Conservation (phyloP, 2,888 invertebrate genomes). For the Epinotia brunnichana region DNA sequence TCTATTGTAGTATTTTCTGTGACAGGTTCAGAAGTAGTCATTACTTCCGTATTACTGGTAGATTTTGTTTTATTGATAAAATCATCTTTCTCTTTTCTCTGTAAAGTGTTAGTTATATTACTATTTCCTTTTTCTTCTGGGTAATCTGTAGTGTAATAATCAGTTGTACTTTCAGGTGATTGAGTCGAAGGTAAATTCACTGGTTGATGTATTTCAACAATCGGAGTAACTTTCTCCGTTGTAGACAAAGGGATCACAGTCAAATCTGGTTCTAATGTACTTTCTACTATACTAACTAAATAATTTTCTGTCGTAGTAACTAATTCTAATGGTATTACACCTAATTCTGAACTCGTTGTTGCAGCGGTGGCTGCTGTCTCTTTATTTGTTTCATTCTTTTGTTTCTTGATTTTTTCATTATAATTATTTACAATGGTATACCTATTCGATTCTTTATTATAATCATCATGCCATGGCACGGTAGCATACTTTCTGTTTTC, state of each 20-base stretch:
- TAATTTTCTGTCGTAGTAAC: constrained; percentile 72
- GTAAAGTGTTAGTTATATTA: constrained; percentile 36
- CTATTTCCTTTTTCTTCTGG: constrained; percentile 46
- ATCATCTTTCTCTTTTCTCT: background rate
- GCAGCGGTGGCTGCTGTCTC: constrained; percentile 47
- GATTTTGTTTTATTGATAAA: constrained; percentile 5
- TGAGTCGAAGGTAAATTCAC: constrained; percentile 66
- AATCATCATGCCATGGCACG: constrained; percentile 64
- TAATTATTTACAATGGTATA: constrained; percentile 66
- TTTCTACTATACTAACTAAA: constrained; percentile 63
- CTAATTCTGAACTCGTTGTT: constrained; percentile 62
- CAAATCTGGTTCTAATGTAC: constrained; percentile 69
- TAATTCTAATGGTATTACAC: constrained; percentile 75
- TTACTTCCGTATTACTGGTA: background rate
- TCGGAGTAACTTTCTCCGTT: constrained; percentile 57
- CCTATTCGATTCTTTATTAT: constrained; percentile 68
- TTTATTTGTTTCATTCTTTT: constrained; percentile 43
- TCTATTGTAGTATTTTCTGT: constrained; percentile 41
- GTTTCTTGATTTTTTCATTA: constrained; percentile 47
- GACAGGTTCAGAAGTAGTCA: constrained; percentile 7
- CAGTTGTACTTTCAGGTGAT: constrained; percentile 50
- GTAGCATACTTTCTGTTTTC: constrained; percentile 68
- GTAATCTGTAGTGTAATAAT: constrained; percentile 48
- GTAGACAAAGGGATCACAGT: constrained; percentile 73
- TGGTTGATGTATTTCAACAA: constrained; percentile 63